A percentile compares a stretch with the other conserved stretches of the same genome.
Evolutionary conservation across 2,888 invertebrate genomes (phyloP).

Genomic region (Zhengitettix transpicula): DNA sequence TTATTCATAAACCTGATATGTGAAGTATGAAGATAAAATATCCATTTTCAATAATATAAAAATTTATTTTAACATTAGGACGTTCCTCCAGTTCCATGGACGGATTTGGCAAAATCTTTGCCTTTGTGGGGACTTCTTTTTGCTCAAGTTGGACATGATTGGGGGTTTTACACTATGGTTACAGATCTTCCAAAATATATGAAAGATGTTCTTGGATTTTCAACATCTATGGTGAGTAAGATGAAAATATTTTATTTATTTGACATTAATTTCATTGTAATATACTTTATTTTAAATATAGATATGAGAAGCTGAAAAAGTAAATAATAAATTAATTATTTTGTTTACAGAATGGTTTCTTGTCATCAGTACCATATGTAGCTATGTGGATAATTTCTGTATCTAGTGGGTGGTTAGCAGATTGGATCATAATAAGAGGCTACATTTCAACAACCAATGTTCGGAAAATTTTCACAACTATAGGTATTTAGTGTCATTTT

Average conservation of each 20-base stretch:
- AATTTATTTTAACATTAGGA: constrained; percentile 22
- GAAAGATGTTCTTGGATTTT: constrained; percentile 47
- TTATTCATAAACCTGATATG: too few species aligned
- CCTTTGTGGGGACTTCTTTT: constrained; percentile 22
- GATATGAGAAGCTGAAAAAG: too few species aligned
- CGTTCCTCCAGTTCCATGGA: constrained; percentile 52
- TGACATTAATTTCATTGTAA: too few species aligned
- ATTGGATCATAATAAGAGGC: constrained; percentile 43
- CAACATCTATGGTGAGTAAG: constrained; percentile 20
- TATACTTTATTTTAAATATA: too few species aligned
- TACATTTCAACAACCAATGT: constrained; percentile 37
- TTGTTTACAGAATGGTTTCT: constrained; percentile 32
- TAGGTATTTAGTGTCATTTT: constrained; percentile 31
- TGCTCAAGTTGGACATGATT: constrained; percentile 44
- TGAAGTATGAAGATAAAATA: too few species aligned
- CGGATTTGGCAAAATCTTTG: constrained; percentile 37
- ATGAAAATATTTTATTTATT: too few species aligned
- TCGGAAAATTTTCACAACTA: constrained; percentile 48
- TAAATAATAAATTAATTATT: background rate
- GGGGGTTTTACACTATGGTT: constrained; percentile 54
- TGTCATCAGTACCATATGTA: constrained; percentile 46
- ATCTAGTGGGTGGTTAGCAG: constrained; percentile 46
- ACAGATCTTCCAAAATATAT: constrained; percentile 54
- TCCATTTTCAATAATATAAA: too few species aligned
- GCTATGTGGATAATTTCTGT: constrained; percentile 49